Base-by-base conservation (phyloP, 2,113 vertebrate genomes). In the Meleagris gallopavo region DNA sequence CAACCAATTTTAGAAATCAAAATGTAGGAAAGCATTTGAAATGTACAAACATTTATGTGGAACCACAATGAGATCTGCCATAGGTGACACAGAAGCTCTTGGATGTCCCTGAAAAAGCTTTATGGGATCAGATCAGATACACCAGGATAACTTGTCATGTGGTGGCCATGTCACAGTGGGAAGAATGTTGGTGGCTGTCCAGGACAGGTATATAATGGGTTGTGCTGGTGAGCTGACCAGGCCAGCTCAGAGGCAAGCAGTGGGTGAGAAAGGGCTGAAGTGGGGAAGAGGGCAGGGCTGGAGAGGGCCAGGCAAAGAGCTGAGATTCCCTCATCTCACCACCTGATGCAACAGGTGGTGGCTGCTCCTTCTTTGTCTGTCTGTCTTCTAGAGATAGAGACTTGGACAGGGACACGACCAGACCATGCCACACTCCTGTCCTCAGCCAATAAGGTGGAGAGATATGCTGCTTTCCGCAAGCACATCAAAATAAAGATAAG, bases 231-330 rank as follows among this genome's bases (percentile, higher is more conserved):
- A 57, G 30, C 17, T 7, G 30, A 18, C 16, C 17, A 57, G 7
- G 15, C 15, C 20, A 18, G 4, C 2, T n/a, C n/a, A 46, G 46
- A 46, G 38, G 7, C 0, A 1, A 11, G 21, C 7, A n/a, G 15
- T 3, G 4, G 29, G 10, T 21, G 36, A 21, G 20, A 0, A 9
- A 46, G 43, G 57, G 25, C 30, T 55, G 61, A 58, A 11, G 43
- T 1, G 3, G 15, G 5, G 6, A 34, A 12, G 30, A 14, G 46
- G 18, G 7, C 65, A 57, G 58, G 21, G 27, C 43, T 3, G 6
- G 11, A 9, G 3, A 69, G 54, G 17, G 3, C 21, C 8, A 2
- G 0, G 1, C 45, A 75, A 32, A 1, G 9, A 0, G 3, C 16
- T 45, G 48, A 11, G 16, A 5, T 3, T 58, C 27, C 22, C 12